Evolutionary conservation across 2,113 vertebrate genomes (phyloP).

Genomic region (Todiramphus saurophagus): DNA sequence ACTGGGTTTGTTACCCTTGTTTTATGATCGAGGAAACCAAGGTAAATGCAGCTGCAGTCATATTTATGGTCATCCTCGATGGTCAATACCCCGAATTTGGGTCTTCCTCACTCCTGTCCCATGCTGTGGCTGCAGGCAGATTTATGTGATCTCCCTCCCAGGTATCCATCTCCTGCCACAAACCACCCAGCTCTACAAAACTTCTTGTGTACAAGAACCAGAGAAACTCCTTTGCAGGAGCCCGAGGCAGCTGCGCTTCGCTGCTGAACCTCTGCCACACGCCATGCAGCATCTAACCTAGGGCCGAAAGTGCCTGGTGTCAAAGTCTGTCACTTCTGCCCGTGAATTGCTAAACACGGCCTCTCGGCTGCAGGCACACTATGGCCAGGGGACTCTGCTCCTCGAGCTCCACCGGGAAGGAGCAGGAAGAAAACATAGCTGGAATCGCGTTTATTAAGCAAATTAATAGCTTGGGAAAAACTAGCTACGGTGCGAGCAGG

Average conservation of each 20-base stretch:
- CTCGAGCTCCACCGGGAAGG: background rate
- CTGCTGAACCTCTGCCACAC: constrained; percentile 26
- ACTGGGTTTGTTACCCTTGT: background rate
- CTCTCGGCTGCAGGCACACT: background rate
- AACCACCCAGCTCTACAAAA: background rate
- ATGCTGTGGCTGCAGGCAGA: background rate
- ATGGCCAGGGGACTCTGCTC: background rate
- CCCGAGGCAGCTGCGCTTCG: background rate
- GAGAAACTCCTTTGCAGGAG: background rate
- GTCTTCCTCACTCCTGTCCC: background rate
- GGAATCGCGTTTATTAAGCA: constrained; percentile 12
- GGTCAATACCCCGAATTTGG: background rate
- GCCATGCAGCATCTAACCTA: background rate
- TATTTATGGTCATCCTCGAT: background rate
- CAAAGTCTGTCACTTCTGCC: constrained; percentile 1
- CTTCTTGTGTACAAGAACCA: background rate
- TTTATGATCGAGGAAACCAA: background rate
- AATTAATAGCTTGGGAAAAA: background rate
- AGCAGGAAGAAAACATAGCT: background rate
- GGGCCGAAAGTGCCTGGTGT: background rate
- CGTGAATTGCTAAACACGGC: background rate
- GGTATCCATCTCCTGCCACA: background rate
- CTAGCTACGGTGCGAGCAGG: background rate
- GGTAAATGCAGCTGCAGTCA: background rate
- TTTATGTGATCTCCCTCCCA: background rate